These are phyloP conservation scores for Galeopterus variegatus DNA, from an alignment of 2,113 vertebrate species.

Conservation along the genomic window DNA sequence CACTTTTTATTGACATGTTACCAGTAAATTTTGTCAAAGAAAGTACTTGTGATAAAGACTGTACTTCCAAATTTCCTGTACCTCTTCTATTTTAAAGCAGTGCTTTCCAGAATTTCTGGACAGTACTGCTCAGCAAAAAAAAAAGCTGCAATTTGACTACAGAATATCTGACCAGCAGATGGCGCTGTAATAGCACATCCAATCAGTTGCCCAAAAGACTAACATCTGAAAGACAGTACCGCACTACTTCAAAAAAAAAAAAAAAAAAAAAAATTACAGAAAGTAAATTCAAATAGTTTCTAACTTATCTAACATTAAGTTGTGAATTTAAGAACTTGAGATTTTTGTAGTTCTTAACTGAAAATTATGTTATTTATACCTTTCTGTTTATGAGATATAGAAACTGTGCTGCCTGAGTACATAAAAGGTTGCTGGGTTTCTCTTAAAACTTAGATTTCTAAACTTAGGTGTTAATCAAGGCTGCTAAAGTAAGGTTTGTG, in stretches of 20 bases:
- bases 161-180: conserved; percentile 84
- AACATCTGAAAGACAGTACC: not conserved
- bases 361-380: conserved; percentile 41
- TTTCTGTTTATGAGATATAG: conserved; percentile 26
- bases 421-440: not conserved
- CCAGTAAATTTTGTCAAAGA: conserved; percentile 23
- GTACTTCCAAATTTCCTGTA: conserved; percentile 11
- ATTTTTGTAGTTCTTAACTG: not conserved
- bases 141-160: not conserved
- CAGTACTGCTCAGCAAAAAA: not conserved
- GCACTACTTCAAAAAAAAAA: not conserved
- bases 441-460: not conserved
- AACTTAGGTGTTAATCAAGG: not conserved
- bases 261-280: not conserved
- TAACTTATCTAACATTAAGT: conserved; percentile 26
- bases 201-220: not conserved
- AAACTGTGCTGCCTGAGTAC: not conserved
- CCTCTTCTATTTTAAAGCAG: not conserved
- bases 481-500: not conserved
- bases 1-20: conserved; percentile 40
- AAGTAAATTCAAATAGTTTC: conserved; percentile 7
- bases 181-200: conserved; percentile 73
- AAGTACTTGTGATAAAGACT: conserved; percentile 16
- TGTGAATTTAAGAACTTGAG: not conserved
- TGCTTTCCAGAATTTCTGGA: conserved; percentile 51